phyloP scores from a whole-genome alignment of 2,797 vertebrate genomes.

The Australoheros facetus region DNA sequence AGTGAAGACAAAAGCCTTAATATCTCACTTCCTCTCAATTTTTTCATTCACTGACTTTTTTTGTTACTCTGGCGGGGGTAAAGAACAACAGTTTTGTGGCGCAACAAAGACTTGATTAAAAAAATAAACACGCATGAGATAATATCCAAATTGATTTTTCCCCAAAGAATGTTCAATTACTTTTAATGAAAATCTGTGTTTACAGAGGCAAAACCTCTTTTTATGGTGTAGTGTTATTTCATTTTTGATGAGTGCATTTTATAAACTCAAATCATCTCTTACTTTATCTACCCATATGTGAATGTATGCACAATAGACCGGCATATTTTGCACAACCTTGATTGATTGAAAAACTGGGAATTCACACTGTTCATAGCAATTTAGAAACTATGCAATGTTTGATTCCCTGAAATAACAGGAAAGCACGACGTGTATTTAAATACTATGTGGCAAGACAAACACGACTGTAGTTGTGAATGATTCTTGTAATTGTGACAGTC shows the following conservation, averaged over 20 bases:
- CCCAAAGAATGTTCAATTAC: constrained; percentile 42
- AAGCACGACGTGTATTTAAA: not conserved
- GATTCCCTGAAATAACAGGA: constrained; percentile 1
- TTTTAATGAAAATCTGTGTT: constrained; percentile 54
- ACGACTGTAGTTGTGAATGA: not conserved
- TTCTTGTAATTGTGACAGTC: constrained; percentile 22
- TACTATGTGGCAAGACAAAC: not conserved
- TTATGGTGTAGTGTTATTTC: constrained; percentile 20
- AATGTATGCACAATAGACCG: not conserved
- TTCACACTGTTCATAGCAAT: not conserved
- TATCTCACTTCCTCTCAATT: constrained; percentile 23
- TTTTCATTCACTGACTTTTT: constrained; percentile 10
- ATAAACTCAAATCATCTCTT: constrained; percentile 33
- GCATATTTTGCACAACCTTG: not conserved
- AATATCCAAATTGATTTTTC: constrained; percentile 58
- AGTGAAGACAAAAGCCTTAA: constrained; percentile 4
- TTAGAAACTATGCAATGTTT: constrained; percentile 5
- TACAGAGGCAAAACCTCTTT: constrained; percentile 20
- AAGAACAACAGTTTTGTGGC: constrained; percentile 34
- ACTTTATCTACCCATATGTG: constrained; percentile 4
- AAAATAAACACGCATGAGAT: constrained; percentile 36
- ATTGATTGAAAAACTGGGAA: constrained; percentile 5
- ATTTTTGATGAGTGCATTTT: constrained; percentile 28
- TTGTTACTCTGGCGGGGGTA: not conserved
- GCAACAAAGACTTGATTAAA: constrained; percentile 46